phyloP scores from a whole-genome alignment of 2,113 vertebrate genomes.

The Gorsachius goisagi region DNA sequence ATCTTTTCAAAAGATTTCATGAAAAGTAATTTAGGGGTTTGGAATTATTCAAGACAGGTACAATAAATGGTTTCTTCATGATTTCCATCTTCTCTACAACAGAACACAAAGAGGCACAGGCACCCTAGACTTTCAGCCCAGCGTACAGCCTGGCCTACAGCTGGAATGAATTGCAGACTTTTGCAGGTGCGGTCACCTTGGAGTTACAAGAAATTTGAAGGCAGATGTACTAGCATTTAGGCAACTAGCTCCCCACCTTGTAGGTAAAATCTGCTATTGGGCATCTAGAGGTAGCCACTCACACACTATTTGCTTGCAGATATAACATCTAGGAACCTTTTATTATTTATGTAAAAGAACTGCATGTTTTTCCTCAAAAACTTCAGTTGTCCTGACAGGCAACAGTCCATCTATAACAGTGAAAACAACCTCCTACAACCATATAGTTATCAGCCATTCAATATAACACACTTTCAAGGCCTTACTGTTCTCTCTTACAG shows the following conservation, averaged over 20 bases:
- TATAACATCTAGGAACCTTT: not conserved
- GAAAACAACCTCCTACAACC: not conserved
- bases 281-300: conserved; percentile 4
- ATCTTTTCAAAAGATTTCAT: not conserved
- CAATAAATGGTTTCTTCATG: not conserved
- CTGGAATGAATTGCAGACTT: not conserved
- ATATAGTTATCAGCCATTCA: not conserved
- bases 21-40: not conserved
- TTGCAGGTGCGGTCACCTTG: conserved; percentile 6
- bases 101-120: not conserved
- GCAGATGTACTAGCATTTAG: conserved; percentile 26
- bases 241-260: conserved; percentile 1
- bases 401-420: not conserved
- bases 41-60: not conserved
- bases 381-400: not conserved
- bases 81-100: not conserved
- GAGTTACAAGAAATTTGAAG: not conserved
- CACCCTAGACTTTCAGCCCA: not conserved
- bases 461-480: not conserved
- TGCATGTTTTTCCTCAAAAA: not conserved
- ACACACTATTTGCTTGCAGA: not conserved
- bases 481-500: not conserved
- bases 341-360: not conserved
- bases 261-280: conserved; percentile 4
- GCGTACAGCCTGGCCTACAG: not conserved